Percentiles rank a stretch among this genome's conserved stretches.
phyloP scores from a whole-genome alignment of 2,797 vertebrate species.

The Euthynnus affinis region DNA sequence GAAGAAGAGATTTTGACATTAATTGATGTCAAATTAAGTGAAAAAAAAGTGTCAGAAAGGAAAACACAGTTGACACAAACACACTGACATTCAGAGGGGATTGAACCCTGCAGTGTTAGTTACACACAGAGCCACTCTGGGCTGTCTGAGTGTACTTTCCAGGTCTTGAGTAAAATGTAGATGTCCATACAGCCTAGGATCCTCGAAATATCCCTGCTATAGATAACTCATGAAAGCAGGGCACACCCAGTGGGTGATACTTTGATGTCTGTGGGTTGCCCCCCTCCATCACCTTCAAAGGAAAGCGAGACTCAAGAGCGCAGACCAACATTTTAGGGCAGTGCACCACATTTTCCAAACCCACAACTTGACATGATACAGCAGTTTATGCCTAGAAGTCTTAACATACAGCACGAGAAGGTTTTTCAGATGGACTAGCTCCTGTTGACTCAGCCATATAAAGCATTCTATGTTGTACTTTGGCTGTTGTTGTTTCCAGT shows the following conservation, averaged over 20 bases:
- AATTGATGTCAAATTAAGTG: background rate
- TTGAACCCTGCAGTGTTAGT: background rate
- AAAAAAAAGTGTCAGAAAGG: background rate
- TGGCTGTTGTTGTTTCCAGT: background rate
- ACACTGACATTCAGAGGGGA: too few relatives aligned
- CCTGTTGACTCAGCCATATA: background rate
- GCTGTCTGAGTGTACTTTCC: background rate
- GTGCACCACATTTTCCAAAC: background rate
- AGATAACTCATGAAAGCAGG: slow-evolving; percentile 63
- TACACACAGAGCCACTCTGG: background rate
- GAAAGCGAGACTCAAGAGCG: slow-evolving; percentile 10
- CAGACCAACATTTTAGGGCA: slow-evolving; percentile 23
- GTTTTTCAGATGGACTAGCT: background rate
- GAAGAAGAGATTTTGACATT: background rate
- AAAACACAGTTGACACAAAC: background rate
- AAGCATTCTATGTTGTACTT: background rate
- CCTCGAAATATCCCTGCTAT: slow-evolving; percentile 35
- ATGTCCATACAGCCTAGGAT: slow-evolving; percentile 26
- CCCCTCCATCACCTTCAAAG: slow-evolving; percentile 53
- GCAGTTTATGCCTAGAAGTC: background rate
- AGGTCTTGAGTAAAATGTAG: slow-evolving; percentile 33
- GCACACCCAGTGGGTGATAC: slow-evolving; percentile 51
- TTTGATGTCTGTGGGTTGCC: slow-evolving; percentile 49
- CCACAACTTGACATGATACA: background rate
- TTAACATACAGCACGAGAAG: background rate